Evolutionary conservation across 2,797 vertebrate genomes (phyloP).

Genomic region (Nyctibius grandis): DNA sequence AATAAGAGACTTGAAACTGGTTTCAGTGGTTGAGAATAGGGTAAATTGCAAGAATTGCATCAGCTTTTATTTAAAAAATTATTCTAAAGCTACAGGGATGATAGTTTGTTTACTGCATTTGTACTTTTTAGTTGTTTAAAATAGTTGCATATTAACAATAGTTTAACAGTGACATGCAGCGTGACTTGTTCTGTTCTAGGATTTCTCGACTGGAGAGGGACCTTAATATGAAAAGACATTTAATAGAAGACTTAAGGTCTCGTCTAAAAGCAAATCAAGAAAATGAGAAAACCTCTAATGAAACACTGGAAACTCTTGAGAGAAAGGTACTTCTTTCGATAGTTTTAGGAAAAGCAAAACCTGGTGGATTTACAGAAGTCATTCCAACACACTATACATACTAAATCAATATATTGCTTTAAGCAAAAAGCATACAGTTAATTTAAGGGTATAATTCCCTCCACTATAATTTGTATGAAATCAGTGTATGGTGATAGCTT

Average conservation of each 20-base stretch:
- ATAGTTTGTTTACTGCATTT: not conserved
- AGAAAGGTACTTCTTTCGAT: constrained; percentile 80
- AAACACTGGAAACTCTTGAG: constrained; percentile 82
- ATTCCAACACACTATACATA: not conserved
- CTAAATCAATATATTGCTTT: constrained; percentile 26
- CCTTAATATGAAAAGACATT: constrained; percentile 86
- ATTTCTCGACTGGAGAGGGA: constrained; percentile 82
- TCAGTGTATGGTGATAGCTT: constrained; percentile 6
- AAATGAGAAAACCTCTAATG: constrained; percentile 80
- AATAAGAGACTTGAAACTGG: not conserved
- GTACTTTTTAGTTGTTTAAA: not conserved
- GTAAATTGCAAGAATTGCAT: not conserved
- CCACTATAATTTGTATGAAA: constrained; percentile 3
- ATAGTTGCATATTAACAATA: not conserved
- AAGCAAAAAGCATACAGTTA: not conserved
- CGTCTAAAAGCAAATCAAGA: constrained; percentile 86
- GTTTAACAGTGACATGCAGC: not conserved
- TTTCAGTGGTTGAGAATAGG: not conserved
- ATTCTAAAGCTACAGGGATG: not conserved
- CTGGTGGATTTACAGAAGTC: not conserved
- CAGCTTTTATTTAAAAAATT: not conserved
- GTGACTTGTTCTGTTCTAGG: constrained; percentile 61
- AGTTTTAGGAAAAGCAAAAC: not conserved
- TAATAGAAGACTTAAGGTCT: constrained; percentile 87
- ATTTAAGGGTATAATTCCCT: not conserved